These are phyloP conservation scores for Drosophila affinis DNA, from an alignment of 2,888 invertebrate genomes.

Conservation along the genomic window DNA sequence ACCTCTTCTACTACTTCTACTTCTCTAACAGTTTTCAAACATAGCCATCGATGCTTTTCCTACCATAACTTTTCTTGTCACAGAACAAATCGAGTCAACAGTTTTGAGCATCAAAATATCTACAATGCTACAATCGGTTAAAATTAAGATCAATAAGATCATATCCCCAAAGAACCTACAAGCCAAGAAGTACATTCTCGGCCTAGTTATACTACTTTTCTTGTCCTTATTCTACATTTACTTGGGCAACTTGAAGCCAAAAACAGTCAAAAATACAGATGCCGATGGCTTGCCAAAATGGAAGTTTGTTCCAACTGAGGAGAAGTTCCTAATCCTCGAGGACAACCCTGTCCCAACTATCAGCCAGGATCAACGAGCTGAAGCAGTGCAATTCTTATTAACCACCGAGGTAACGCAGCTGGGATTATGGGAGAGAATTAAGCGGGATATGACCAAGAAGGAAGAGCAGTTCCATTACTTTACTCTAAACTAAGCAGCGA, in stretches of 20 bases:
- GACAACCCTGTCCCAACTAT: fast-evolving
- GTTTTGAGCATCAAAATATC: background rate
- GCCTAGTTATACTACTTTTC: background rate
- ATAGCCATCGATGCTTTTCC: background rate
- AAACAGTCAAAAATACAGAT: too few species aligned
- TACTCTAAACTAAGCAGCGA: background rate
- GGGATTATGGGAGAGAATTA: background rate
- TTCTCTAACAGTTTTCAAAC: too few species aligned
- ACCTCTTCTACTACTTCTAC: too few species aligned
- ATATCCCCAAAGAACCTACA: background rate
- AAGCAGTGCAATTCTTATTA: fast-evolving
- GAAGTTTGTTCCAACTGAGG: background rate
- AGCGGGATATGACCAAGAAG: background rate
- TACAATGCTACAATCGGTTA: background rate
- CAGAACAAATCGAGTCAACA: background rate
- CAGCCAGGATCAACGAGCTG: background rate
- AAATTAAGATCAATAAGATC: background rate
- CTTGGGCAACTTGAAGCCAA: background rate
- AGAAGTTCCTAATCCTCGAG: background rate
- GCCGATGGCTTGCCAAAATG: too few species aligned
- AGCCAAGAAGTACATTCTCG: background rate
- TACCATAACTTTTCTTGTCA: background rate
- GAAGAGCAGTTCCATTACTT: background rate
- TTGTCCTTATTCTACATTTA: background rate
- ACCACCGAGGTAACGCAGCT: background rate